A percentile compares a stretch with the other conserved stretches of the same genome.
These are phyloP conservation scores for Aurelia sp. DNA, from an alignment of 30 jellyfish, hydroid and myxozoan genomes.

Conservation along the genomic window DNA sequence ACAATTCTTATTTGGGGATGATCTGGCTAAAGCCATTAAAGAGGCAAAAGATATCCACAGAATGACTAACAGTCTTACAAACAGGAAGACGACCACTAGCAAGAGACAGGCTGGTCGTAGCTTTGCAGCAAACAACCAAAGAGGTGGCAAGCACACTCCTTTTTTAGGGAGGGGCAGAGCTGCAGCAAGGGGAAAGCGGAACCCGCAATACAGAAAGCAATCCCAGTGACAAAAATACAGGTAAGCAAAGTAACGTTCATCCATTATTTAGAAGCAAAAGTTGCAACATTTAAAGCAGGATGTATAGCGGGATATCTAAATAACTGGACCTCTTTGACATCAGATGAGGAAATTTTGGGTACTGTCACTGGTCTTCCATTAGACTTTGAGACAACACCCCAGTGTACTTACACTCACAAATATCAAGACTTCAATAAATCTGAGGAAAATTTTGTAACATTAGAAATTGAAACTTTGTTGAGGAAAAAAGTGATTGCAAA, in stretches of 20 bases:
- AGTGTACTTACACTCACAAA: neutral
- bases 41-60: constrained; percentile 16
- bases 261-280: neutral
- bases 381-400: constrained; percentile 11
- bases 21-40: constrained; percentile 12
- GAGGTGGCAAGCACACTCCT: neutral
- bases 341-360: constrained; percentile 15
- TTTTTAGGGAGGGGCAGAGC: constrained; percentile 36
- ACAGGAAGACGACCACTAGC: neutral
- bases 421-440: too few species aligned
- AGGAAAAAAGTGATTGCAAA: constrained; percentile 17
- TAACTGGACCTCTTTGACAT: constrained; percentile 17
- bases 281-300: constrained; percentile 48
- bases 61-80: constrained; percentile 6
- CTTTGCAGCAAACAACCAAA: too few species aligned
- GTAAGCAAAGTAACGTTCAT: neutral
- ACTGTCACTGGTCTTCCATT: constrained; percentile 22
- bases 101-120: constrained; percentile 13
- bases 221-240: neutral
- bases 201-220: neutral
- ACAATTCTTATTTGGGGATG: constrained; percentile 33
- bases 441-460: too few species aligned
- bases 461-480: constrained; percentile 13
- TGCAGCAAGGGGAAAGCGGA: neutral
- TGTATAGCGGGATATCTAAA: neutral